phyloP scores from a whole-genome alignment of 1,140 invertebrate genomes.

The Atta cephalotes region DNA sequence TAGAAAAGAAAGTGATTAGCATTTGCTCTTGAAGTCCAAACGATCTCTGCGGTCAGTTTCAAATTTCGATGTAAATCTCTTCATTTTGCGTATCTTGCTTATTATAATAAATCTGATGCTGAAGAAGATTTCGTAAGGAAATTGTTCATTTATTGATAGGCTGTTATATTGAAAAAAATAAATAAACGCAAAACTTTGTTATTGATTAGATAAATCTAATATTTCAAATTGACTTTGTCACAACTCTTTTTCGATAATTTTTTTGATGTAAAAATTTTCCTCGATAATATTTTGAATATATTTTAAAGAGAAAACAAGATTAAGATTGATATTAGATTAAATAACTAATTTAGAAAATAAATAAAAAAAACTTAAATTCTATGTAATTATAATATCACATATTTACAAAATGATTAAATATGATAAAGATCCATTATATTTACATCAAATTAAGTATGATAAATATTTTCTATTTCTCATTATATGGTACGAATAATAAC shows the following conservation, averaged over 20 bases:
- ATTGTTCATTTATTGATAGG: neutral
- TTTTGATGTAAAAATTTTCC: neutral
- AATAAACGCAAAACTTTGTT: neutral
- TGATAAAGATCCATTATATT: neutral
- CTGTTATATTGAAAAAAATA: neutral
- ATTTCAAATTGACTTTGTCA: neutral
- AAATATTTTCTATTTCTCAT: neutral
- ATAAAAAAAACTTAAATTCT: neutral
- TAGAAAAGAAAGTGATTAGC: conserved; percentile 47
- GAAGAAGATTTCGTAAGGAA: neutral
- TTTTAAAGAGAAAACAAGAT: neutral
- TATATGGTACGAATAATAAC: neutral
- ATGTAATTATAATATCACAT: neutral
- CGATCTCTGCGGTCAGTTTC: neutral
- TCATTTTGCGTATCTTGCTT: neutral
- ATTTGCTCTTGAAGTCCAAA: conserved; percentile 2
- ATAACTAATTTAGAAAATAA: neutral
- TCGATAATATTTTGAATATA: neutral
- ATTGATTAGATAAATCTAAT: neutral
- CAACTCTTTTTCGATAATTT: neutral
- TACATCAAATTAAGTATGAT: conserved; percentile 3
- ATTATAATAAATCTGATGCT: neutral
- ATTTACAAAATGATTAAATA: neutral
- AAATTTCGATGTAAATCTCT: conserved; percentile 4
- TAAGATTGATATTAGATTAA: neutral